phyloP scores from a whole-genome alignment of 2,797 vertebrate genomes.

The Xenopus petersii region DNA sequence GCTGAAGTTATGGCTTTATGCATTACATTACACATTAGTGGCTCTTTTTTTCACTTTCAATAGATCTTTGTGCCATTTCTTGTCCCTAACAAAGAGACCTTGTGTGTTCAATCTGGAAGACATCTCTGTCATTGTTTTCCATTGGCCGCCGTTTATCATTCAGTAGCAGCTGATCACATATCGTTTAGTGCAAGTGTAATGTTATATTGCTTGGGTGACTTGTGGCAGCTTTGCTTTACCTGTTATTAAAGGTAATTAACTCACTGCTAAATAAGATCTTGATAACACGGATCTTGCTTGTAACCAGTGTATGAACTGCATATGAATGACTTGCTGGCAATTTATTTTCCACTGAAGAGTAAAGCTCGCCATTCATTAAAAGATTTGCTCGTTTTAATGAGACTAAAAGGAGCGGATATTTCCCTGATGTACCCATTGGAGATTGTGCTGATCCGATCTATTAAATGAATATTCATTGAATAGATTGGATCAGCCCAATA shows the following conservation, averaged over 20 bases:
- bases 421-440: too few species aligned
- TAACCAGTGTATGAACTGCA: too few species aligned
- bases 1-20: conserved; percentile 7
- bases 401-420: too few species aligned
- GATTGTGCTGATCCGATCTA: too few species aligned
- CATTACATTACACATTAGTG: conserved; percentile 30
- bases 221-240: conserved; percentile 4
- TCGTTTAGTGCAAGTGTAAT: conserved; percentile 23
- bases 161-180: conserved; percentile 42
- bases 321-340: too few species aligned
- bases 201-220: conserved; percentile 19
- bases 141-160: conserved; percentile 45
- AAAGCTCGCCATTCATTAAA: too few species aligned
- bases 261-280: too few species aligned
- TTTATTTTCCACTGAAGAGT: too few species aligned
- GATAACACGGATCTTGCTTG: too few species aligned
- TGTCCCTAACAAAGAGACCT: conserved; percentile 27
- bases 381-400: too few species aligned
- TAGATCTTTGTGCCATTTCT: conserved; percentile 33
- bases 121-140: conserved; percentile 42
- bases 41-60: conserved; percentile 23
- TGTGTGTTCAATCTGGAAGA: conserved; percentile 36
- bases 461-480: too few species aligned
- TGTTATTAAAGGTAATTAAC: conserved; percentile 38
- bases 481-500: too few species aligned